phyloP scores from a whole-genome alignment of 2,797 vertebrate species.

The Salarias fasciatus region DNA sequence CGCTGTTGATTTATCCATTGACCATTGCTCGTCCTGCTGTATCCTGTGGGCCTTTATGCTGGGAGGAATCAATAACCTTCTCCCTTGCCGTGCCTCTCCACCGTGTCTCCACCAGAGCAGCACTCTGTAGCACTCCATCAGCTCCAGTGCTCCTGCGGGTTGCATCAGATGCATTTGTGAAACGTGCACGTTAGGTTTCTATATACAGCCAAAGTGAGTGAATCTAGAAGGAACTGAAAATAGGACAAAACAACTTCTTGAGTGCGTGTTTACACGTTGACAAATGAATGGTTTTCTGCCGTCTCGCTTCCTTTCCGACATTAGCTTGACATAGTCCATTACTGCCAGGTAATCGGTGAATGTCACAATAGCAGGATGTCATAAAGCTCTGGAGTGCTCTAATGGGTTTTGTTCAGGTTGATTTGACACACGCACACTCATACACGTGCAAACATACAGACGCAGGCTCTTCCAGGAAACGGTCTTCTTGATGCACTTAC shows the following conservation, averaged over 20 bases:
- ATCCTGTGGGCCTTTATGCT: slow-evolving; percentile 62
- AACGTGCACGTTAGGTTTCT: slow-evolving; percentile 1
- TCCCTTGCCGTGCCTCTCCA: slow-evolving; percentile 31
- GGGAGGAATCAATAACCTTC: slow-evolving; percentile 70
- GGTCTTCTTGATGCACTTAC: slow-evolving; percentile 51
- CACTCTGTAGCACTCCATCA: no score
- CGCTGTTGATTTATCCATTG: slow-evolving; percentile 68
- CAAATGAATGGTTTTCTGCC: slow-evolving; percentile 17
- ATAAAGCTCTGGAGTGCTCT: slow-evolving; percentile 82
- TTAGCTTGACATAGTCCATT: slow-evolving; percentile 80
- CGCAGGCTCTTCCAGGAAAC: slow-evolving; percentile 68
- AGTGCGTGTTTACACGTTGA: slow-evolving; percentile 14
- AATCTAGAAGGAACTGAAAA: slow-evolving; percentile 2
- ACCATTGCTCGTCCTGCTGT: slow-evolving; percentile 54
- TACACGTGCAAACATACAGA: slow-evolving; percentile 36
- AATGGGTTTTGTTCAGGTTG: slow-evolving; percentile 84
- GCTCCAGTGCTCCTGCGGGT: slow-evolving; percentile 29
- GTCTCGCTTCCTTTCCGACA: slow-evolving; percentile 63
- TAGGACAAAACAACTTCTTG: background rate
- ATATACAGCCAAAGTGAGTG: background rate
- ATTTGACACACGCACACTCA: slow-evolving; percentile 70
- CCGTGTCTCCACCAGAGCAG: slow-evolving; percentile 34
- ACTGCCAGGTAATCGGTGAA: slow-evolving; percentile 83
- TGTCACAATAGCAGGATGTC: slow-evolving; percentile 83
- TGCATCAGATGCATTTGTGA: slow-evolving; percentile 10